These are phyloP conservation scores for Corythornis vintsioides DNA, from an alignment of 2,113 vertebrate species.

Conservation along the genomic window DNA sequence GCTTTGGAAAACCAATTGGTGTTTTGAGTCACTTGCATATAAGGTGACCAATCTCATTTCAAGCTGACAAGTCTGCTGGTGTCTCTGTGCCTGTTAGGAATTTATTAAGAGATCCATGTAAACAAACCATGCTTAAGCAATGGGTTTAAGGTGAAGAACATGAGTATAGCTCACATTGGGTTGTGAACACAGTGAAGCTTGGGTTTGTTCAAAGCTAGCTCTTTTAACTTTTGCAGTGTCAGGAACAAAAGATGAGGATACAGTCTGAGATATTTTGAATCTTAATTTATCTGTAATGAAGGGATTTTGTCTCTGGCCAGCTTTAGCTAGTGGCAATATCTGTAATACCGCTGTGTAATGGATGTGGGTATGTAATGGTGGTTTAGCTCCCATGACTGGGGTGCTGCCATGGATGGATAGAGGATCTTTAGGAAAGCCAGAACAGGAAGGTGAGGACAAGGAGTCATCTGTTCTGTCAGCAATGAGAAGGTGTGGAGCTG, in stretches of 20 bases:
- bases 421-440: not conserved
- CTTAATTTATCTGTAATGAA: not conserved
- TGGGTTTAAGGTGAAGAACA: not conserved
- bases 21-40: not conserved
- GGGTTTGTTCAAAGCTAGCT: not conserved
- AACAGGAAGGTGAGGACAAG: rapidly evolving
- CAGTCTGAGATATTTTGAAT: not conserved
- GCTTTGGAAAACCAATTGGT: not conserved
- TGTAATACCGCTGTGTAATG: not conserved
- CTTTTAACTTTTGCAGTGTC: not conserved
- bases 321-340: not conserved
- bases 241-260: not conserved
- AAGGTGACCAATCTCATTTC: not conserved
- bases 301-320: not conserved
- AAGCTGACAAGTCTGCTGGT: not conserved
- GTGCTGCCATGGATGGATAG: not conserved
- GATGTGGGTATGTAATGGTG: not conserved
- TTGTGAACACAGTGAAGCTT: not conserved
- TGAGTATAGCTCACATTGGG: not conserved
- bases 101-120: not conserved
- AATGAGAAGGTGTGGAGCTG: not conserved
- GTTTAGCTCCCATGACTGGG: not conserved
- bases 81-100: not conserved
- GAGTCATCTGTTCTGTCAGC: not conserved
- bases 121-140: not conserved